Percentiles rank a stretch among this genome's conserved stretches.
Conservation (phyloP, 2,797 vertebrate genomes). For the Sparidentex hasta region DNA sequence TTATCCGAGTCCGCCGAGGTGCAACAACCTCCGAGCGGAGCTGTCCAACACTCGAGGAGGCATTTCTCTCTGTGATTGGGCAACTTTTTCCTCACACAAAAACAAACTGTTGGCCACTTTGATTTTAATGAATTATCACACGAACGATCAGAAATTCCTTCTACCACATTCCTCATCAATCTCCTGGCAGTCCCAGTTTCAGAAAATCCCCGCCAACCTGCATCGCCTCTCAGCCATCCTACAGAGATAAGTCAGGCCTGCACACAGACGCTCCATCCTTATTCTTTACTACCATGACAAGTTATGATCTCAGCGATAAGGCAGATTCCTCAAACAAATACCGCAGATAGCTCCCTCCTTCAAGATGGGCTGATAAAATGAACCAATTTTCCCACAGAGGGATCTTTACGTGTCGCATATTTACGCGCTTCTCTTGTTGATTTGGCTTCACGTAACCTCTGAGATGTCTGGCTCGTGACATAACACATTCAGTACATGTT, state of each 20-base stretch:
- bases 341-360: slow-evolving; percentile 34
- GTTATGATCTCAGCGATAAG: slow-evolving; percentile 59
- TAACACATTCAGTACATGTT: background rate
- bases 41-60: background rate
- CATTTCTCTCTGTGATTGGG: slow-evolving; percentile 13
- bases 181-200: slow-evolving; percentile 17
- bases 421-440: background rate
- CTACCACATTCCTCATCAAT: slow-evolving; percentile 25
- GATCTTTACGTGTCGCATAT: background rate
- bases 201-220: slow-evolving; percentile 32
- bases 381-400: slow-evolving; percentile 3
- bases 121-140: slow-evolving; percentile 41
- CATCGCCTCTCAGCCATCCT: slow-evolving; percentile 22
- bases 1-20: slow-evolving; percentile 11
- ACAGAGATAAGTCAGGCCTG: slow-evolving; percentile 44
- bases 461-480: slow-evolving; percentile 27
- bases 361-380: slow-evolving; percentile 46
- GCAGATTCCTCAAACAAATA: slow-evolving; percentile 63
- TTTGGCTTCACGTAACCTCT: slow-evolving; percentile 5
- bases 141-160: slow-evolving; percentile 13
- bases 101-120: background rate
- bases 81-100: background rate
- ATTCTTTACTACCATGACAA: slow-evolving; percentile 62
- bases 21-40: slow-evolving; percentile 12
- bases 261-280: slow-evolving; percentile 48